Percentiles rank a stretch among this genome's conserved stretches.
Evolutionary conservation across 2,113 vertebrate species (phyloP).

Genomic region (Lasiurus cinereus): DNA sequence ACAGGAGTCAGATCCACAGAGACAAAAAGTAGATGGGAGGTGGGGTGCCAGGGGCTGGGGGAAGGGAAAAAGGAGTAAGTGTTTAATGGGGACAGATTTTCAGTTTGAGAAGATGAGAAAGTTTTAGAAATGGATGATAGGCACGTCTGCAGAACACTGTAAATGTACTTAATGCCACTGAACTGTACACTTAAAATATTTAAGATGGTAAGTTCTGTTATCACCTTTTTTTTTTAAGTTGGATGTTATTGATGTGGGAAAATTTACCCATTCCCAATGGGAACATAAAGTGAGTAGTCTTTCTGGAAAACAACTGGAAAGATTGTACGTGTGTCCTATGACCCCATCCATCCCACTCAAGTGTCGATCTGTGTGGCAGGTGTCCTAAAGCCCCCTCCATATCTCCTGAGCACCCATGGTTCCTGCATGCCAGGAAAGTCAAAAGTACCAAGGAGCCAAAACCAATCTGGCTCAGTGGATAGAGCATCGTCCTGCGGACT

Average conservation of each 20-base stretch:
- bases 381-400: accelerated
- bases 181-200: not conserved
- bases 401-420: not conserved
- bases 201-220: not conserved
- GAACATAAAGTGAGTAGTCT: not conserved
- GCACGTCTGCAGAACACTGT: not conserved
- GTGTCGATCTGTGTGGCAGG: not conserved
- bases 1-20: not conserved
- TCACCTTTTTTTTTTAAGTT: not conserved
- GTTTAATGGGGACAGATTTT: not conserved
- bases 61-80: not conserved
- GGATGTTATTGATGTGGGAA: not conserved
- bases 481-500: too few relatives aligned
- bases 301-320: not conserved
- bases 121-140: not conserved
- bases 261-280: not conserved
- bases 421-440: not conserved
- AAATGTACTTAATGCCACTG: not conserved
- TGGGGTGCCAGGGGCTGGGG: not conserved
- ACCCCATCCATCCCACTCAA: not conserved
- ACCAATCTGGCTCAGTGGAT: too few relatives aligned
- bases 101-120: not conserved
- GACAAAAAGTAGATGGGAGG: not conserved
- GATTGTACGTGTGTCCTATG: not conserved
- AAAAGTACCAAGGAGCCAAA: not conserved